These are phyloP conservation scores for Babylonia areolata DNA, from an alignment of 1,140 invertebrate species.

Conservation along the genomic window DNA sequence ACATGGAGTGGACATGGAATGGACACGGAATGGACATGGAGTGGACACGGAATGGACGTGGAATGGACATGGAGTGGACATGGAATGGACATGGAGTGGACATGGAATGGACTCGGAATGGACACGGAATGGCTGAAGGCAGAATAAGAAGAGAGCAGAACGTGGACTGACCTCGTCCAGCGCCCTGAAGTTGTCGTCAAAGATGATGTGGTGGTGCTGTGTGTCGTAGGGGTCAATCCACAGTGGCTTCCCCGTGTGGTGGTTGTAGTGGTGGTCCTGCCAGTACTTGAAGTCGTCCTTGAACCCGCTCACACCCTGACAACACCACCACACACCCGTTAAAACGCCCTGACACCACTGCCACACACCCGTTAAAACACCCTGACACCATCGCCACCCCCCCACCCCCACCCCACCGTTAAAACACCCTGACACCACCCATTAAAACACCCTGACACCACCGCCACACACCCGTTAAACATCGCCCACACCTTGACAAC, in stretches of 20 bases:
- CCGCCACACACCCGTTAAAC: background rate
- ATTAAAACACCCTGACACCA: background rate
- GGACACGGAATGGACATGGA: too few relatives aligned
- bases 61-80: too few relatives aligned
- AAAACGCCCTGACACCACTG: background rate
- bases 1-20: too few relatives aligned
- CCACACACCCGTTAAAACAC: background rate
- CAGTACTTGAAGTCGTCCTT: conserved; percentile 71
- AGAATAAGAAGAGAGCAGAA: background rate
- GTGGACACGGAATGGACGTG: too few relatives aligned
- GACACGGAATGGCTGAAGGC: background rate
- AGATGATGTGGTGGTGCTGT: conserved; percentile 72
- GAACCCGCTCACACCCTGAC: conserved; percentile 65
- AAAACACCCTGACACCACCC: background rate
- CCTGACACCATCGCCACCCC: too few relatives aligned
- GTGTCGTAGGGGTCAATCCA: conserved; percentile 68
- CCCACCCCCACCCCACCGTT: too few relatives aligned
- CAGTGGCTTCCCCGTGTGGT: conserved; percentile 67
- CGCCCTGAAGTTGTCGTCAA: conserved; percentile 73
- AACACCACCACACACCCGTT: too few relatives aligned
- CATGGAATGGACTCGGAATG: too few relatives aligned
- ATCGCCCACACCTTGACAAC: background rate
- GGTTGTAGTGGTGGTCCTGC: conserved; percentile 66
- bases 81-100: too few relatives aligned
- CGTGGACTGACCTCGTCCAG: conserved; percentile 54